These are phyloP conservation scores for Pipistrellus kuhlii DNA, from an alignment of 2,797 vertebrate genomes.

Conservation along the genomic window DNA sequence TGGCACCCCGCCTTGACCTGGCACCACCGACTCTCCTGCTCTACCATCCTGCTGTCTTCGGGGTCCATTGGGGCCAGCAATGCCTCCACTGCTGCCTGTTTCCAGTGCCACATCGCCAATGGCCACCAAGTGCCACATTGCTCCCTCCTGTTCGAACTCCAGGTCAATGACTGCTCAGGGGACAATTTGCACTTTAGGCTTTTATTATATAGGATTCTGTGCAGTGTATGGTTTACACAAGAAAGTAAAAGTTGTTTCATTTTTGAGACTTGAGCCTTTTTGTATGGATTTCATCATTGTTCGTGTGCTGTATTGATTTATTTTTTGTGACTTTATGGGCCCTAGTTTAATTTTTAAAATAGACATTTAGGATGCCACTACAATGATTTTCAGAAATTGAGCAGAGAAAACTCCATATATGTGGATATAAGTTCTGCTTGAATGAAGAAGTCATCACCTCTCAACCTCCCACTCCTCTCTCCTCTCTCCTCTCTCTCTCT, in stretches of 20 bases:
- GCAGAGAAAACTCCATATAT: background rate
- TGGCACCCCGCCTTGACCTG: too few species aligned
- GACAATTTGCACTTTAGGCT: too few species aligned
- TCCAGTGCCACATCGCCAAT: too few species aligned
- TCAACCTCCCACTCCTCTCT: background rate
- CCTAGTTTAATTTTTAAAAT: background rate
- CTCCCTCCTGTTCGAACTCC: too few species aligned
- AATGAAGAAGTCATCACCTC: background rate
- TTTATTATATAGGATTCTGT: background rate
- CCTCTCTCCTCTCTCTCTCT: too few species aligned
- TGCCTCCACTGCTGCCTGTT: too few species aligned
- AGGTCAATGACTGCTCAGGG: too few species aligned
- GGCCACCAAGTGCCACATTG: too few species aligned
- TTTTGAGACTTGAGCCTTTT: background rate
- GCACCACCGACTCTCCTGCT: too few species aligned
- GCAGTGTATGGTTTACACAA: background rate
- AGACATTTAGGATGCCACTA: background rate
- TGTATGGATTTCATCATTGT: background rate
- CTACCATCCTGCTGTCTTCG: too few species aligned
- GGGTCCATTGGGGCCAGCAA: too few species aligned
- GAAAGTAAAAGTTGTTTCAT: background rate
- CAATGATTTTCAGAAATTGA: background rate
- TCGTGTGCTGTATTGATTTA: background rate
- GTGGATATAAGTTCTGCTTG: background rate
- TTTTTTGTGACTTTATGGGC: background rate